Conservation (phyloP, 2,888 invertebrate species). For the Stenodema calcarata region DNA sequence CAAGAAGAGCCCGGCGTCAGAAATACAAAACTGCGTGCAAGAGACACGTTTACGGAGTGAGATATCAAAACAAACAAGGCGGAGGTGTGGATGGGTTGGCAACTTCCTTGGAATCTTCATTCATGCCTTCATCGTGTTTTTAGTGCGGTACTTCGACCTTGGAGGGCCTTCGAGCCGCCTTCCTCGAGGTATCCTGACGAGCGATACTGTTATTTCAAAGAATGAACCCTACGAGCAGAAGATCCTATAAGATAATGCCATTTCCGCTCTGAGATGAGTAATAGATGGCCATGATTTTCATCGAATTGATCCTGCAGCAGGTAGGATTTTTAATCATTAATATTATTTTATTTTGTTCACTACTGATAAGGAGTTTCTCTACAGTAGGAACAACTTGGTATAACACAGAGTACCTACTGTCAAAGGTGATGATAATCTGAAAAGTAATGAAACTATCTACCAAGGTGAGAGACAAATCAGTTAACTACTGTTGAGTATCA, state of each 20-base stretch:
- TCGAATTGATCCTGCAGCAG: too few relatives aligned
- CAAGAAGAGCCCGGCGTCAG: not conserved
- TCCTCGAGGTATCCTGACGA: not conserved
- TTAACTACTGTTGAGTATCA: too few relatives aligned
- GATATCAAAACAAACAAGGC: conserved; percentile 17
- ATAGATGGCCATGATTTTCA: not conserved
- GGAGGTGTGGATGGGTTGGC: conserved; percentile 1
- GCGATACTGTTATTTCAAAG: not conserved
- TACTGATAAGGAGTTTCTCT: too few relatives aligned
- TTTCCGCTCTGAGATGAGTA: not conserved
- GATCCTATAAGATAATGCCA: not conserved
- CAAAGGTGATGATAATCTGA: too few relatives aligned
- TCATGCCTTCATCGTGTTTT: not conserved
- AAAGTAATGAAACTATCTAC: too few relatives aligned
- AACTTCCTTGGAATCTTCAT: not conserved
- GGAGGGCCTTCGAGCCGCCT: not conserved
- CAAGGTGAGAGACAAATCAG: too few relatives aligned
- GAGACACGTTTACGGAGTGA: not conserved
- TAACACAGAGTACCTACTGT: too few relatives aligned
- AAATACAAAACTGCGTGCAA: not conserved
- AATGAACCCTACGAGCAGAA: not conserved
- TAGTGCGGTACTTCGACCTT: not conserved
- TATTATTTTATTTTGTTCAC: too few relatives aligned
- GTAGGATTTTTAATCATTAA: too few relatives aligned
- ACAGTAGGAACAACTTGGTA: too few relatives aligned